Base-by-base conservation (phyloP, 2,113 vertebrate species). In the Noturus placidus region DNA sequence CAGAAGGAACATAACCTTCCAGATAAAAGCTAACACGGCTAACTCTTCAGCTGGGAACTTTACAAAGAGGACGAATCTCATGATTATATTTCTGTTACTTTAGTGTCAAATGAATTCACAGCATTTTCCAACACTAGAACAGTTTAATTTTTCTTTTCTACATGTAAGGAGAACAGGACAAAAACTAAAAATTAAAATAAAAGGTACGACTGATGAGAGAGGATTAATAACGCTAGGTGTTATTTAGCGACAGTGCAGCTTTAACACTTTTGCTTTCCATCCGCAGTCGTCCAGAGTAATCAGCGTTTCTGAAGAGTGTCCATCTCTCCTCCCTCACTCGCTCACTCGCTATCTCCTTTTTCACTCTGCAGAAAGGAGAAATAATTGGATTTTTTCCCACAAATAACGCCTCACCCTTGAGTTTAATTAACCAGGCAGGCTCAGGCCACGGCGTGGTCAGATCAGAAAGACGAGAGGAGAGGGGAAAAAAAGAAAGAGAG, bases 381-480 rank as follows among this genome's bases (percentile, higher is more conserved):
- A 94, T 96, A 96, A 96, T 96, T 96, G 95, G 95, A 96, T 95
- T 96, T 95, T 95, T 96, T 96, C 95, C 95, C 95, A 95, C 95
- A 95, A 96, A 95, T 96, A 95, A 95, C 91, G 93, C 93, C 93
- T 94, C 93, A 95, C 95, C 94, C 95, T 95, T 93, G 95, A 95
- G 95, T 94, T 96, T 95, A 96, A 96, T 96, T 96, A 96, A 95
- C 94, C 93, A 93, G 94, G 92, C 92, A 89, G 93, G 92, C 92
- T 82, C 88, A 88, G 88, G 89, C 92, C 93, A 87, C 74, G 86
- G 77, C 86, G 92, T 93, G 91, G 92, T 83, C 87, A 74, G 79
- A 89, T 83, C 90, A 92, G 89, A 93, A 90, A 91, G 92, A 90
- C 17, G 50, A 79, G 77, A 56, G 77, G 50, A 56, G 52, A 85